Evolutionary conservation across 1,140 invertebrate genomes (phyloP).

Genomic region (Apolygus lucorum): DNA sequence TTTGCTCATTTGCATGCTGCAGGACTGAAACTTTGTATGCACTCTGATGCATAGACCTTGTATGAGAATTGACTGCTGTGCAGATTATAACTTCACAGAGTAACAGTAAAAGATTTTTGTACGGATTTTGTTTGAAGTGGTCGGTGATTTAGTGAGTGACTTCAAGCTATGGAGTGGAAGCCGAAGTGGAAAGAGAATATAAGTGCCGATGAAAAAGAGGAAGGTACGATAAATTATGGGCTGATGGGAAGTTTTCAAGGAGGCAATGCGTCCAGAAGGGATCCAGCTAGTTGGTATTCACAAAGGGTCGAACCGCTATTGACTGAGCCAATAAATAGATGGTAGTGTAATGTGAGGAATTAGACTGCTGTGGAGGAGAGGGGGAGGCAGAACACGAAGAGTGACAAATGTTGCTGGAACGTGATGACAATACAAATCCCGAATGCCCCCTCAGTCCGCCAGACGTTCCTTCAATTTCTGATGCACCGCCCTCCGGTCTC

Average conservation of each 20-base stretch:
- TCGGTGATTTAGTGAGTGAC: too few species aligned
- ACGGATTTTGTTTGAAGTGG: too few species aligned
- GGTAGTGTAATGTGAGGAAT: slow-evolving; percentile 20
- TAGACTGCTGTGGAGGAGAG: slow-evolving; percentile 2
- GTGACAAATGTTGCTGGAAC: slow-evolving; percentile 15
- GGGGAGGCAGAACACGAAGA: background rate
- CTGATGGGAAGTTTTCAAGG: too few species aligned
- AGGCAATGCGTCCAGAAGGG: background rate
- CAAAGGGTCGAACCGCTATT: slow-evolving; percentile 6
- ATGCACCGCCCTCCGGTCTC: background rate
- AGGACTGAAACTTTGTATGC: too few species aligned
- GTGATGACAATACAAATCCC: slow-evolving; percentile 12
- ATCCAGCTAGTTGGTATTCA: slow-evolving; percentile 1
- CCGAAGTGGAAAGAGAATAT: too few species aligned
- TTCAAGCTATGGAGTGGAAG: too few species aligned
- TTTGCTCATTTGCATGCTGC: too few species aligned
- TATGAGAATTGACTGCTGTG: too few species aligned
- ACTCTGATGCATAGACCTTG: too few species aligned
- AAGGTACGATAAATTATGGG: background rate
- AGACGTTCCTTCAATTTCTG: background rate
- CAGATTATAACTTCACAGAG: too few species aligned
- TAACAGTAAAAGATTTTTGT: too few species aligned
- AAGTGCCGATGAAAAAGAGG: background rate
- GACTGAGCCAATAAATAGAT: slow-evolving; percentile 20
- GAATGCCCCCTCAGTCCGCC: background rate